phyloP scores from a whole-genome alignment of 2,797 vertebrate genomes.

The Oceanodroma leucorhoa region DNA sequence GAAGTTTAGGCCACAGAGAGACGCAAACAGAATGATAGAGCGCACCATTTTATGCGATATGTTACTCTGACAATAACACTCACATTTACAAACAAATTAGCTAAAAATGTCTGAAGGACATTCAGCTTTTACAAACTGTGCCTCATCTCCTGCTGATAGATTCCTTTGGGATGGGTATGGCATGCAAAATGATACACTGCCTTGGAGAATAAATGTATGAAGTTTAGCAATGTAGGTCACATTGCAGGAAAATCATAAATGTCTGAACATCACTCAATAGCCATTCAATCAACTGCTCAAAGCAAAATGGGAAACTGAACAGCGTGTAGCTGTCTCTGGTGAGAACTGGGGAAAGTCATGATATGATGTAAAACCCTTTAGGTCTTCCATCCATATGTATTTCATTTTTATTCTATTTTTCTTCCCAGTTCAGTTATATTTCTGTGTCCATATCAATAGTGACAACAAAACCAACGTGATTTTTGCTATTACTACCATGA shows the following conservation, averaged over 20 bases:
- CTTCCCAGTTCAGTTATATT: neutral
- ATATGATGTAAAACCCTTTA: neutral
- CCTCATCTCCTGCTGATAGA: conserved; percentile 74
- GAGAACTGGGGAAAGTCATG: neutral
- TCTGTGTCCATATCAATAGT: neutral
- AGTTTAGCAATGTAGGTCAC: conserved; percentile 60
- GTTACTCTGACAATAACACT: conserved; percentile 63
- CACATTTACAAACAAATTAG: conserved; percentile 77
- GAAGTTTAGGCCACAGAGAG: conserved; percentile 39
- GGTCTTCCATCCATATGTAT: neutral
- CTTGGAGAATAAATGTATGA: conserved; percentile 50
- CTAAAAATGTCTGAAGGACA: conserved; percentile 72
- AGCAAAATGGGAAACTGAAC: conserved; percentile 39
- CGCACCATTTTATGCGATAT: conserved; percentile 20
- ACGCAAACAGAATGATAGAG: conserved; percentile 41
- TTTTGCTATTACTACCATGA: neutral
- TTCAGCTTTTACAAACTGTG: conserved; percentile 71
- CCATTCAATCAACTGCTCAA: conserved; percentile 44
- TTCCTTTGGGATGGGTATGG: conserved; percentile 55
- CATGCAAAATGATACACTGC: conserved; percentile 49
- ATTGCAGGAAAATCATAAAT: conserved; percentile 39
- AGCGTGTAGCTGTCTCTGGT: neutral
- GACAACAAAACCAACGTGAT: neutral
- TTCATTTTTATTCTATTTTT: conserved; percentile 2
- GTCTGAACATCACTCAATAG: conserved; percentile 46